Base-by-base conservation (phyloP, 2,888 invertebrate genomes). In the Catocala nupta region DNA sequence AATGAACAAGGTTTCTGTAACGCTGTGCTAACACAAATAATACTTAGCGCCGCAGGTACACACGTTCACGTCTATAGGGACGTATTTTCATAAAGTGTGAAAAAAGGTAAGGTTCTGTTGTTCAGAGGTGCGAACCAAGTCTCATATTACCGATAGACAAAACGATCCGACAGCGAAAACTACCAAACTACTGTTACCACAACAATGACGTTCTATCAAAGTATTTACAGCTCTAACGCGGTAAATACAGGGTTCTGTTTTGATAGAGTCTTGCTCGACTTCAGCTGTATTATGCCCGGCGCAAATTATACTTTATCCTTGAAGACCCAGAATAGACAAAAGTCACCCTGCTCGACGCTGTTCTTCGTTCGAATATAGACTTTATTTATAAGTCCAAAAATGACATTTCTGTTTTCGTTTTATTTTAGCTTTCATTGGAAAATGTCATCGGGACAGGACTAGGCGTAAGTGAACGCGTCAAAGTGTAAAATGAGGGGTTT, bases 401-500 rank as follows among this genome's bases (percentile, higher is more conserved):
- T 66, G 62, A 68, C 78, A 75, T 73, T 88, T 89, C 71, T 52
- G 65, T 70, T 70, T 63, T 77, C 64, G 55, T 72, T 85, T 80
- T 75, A 79, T 83, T 89, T 86, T 81, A 77, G 81, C 80, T 87
- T 85, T 82, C 87, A 90, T 89, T 85, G 90, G 89, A 87, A 91
- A 92, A 93, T 91, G 90, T 91, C 92, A 92, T 89, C 86, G 88
- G 85, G 84, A 88, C 89, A 91, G 88, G 87, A 90, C 90, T 89
- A 90, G 87, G 87, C 88, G 90, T 91, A 92, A 93, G 93, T 91
- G 93, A 91, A 93, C 90, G 94, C 94, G 93, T 92, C 93, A 93
- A 93, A 93, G 93, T 94, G 93, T 93, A 93, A 93, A 94, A 94
- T 92, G 93, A 93, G 94, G 92, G 93, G 92, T 91, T 92, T 93